Evolutionary conservation across 2,113 vertebrate genomes (phyloP).

Genomic region (Cephalophus harveyi): DNA sequence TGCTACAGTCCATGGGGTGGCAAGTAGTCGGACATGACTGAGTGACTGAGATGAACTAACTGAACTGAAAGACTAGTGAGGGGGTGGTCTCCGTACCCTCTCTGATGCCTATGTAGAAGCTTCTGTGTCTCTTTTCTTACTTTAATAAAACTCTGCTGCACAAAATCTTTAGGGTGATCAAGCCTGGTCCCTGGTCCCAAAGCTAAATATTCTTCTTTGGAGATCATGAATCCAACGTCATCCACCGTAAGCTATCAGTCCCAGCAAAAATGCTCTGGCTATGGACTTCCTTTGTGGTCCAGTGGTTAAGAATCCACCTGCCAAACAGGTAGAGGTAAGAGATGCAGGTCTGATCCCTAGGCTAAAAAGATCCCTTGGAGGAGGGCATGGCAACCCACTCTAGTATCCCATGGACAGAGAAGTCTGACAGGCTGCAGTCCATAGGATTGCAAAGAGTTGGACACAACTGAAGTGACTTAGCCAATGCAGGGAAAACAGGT

Average conservation of each 20-base stretch:
- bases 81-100: fast-evolving
- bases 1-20: background rate
- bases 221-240: background rate
- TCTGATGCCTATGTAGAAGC: background rate
- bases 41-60: background rate
- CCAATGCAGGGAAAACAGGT: background rate
- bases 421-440: background rate
- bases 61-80: background rate
- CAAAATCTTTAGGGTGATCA: background rate
- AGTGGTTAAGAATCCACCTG: background rate
- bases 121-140: background rate
- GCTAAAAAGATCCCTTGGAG: background rate
- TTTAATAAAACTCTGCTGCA: background rate
- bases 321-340: background rate
- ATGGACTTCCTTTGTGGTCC: background rate
- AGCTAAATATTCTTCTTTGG: background rate
- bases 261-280: background rate
- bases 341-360: background rate
- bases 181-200: background rate
- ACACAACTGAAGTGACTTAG: background rate
- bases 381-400: background rate
- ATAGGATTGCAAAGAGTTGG: background rate
- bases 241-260: background rate
- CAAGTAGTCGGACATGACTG: background rate
- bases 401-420: background rate